These are phyloP conservation scores for Strix aluco DNA, from an alignment of 2,113 vertebrate genomes.

Conservation along the genomic window DNA sequence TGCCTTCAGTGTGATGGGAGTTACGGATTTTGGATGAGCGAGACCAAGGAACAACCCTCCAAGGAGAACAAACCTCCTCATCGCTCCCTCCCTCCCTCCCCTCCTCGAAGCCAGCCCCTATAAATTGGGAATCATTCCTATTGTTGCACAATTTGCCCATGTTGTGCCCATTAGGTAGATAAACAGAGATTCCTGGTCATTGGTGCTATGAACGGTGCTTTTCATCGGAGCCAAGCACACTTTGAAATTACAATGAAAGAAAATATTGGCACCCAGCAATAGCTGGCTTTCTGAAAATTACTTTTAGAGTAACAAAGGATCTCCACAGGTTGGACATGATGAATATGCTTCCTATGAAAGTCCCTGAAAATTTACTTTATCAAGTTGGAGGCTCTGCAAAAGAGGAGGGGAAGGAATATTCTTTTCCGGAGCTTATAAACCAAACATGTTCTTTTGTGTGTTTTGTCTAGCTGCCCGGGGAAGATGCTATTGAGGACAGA, in stretches of 20 bases:
- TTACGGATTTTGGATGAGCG: accelerated
- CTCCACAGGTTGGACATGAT: conserved; percentile 4
- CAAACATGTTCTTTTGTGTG: not conserved
- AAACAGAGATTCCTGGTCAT: not conserved
- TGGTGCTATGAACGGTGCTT: not conserved
- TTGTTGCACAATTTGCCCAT: not conserved
- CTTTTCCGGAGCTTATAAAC: not conserved
- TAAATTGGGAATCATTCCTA: not conserved
- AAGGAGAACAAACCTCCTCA: not conserved
- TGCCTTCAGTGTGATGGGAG: not conserved
- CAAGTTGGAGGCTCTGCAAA: not conserved
- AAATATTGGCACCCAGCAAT: conserved; percentile 32
- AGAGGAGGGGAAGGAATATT: not conserved
- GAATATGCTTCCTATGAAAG: conserved; percentile 23
- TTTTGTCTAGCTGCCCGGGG: conserved; percentile 38
- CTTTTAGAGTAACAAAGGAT: conserved; percentile 23
- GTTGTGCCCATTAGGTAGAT: not conserved
- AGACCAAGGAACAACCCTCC: not conserved
- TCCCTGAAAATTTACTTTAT: conserved; percentile 1
- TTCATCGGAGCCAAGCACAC: not conserved
- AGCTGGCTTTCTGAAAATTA: not conserved
- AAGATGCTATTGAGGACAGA: conserved; percentile 61
- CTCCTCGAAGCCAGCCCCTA: not conserved
- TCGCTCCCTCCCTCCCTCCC: not conserved
- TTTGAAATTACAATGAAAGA: conserved; percentile 20